Evolutionary conservation across 2,113 vertebrate species (phyloP).

Genomic region (Prunella fulvescens): DNA sequence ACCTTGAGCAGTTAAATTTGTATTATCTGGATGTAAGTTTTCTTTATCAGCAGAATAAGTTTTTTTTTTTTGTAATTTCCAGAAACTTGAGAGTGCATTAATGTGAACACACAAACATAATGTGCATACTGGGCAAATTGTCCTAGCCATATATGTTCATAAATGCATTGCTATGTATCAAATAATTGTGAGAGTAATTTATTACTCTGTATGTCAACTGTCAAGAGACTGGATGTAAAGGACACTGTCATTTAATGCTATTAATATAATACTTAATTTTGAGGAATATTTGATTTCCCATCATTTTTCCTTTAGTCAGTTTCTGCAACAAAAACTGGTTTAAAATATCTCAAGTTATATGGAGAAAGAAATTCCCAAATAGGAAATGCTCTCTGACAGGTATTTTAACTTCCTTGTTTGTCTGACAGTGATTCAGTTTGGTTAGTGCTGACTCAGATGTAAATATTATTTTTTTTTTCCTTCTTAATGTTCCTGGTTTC

Average conservation of each 20-base stretch:
- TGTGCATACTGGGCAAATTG: not conserved
- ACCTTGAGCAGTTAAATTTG: not conserved
- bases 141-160: not conserved
- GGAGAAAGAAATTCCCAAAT: not conserved
- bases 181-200: not conserved
- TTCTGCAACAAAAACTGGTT: not conserved
- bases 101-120: not conserved
- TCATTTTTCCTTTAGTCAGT: not conserved
- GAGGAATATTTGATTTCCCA: not conserved
- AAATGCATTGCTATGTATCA: not conserved
- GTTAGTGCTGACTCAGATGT: not conserved
- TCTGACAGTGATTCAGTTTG: slow-evolving; percentile 7
- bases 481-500: not conserved
- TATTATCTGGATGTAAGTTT: not conserved
- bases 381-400: too few relatives aligned
- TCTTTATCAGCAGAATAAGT: not conserved
- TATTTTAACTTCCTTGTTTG: slow-evolving; percentile 2
- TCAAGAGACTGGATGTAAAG: not conserved
- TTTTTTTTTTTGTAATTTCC: not conserved
- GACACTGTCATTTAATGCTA: not conserved
- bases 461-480: not conserved
- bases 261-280: not conserved
- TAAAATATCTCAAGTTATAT: not conserved
- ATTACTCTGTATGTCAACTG: not conserved
- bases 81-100: not conserved